Conservation (phyloP, 2,797 vertebrate species). For the Sparidentex hasta region DNA sequence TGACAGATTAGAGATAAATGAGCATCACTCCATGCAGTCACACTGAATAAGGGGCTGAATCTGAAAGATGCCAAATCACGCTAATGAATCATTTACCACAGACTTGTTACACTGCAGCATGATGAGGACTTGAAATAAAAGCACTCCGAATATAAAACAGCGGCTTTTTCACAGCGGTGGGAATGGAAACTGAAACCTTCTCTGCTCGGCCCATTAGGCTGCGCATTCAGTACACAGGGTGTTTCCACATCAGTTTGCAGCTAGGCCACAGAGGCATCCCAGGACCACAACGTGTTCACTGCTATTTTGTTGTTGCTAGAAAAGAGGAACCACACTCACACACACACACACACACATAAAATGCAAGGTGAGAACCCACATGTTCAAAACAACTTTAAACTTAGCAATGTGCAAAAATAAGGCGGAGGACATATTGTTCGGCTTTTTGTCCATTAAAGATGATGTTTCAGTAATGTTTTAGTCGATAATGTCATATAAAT, state of each 20-base stretch:
- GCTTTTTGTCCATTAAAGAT: background rate
- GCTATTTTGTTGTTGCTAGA: background rate
- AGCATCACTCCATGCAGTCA: background rate
- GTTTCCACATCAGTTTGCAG: constrained; percentile 23
- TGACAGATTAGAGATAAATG: constrained; percentile 16
- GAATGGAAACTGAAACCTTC: background rate
- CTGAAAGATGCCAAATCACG: constrained; percentile 1
- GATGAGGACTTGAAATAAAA: background rate
- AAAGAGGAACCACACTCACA: background rate
- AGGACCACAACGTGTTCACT: background rate
- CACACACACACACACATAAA: no score
- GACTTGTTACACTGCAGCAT: background rate
- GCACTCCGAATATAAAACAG: background rate
- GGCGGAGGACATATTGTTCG: background rate
- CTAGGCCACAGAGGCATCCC: background rate
- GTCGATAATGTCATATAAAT: background rate
- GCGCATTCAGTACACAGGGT: background rate
- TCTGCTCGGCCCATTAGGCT: background rate
- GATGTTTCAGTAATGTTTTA: background rate
- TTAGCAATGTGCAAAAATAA: background rate
- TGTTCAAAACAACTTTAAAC: background rate
- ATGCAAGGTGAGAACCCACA: background rate
- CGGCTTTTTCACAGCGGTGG: background rate
- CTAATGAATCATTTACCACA: background rate
- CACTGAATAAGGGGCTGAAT: background rate